Evolutionary conservation across 1,140 invertebrate species (phyloP).

Genomic region (Pectinophora gossypiella): DNA sequence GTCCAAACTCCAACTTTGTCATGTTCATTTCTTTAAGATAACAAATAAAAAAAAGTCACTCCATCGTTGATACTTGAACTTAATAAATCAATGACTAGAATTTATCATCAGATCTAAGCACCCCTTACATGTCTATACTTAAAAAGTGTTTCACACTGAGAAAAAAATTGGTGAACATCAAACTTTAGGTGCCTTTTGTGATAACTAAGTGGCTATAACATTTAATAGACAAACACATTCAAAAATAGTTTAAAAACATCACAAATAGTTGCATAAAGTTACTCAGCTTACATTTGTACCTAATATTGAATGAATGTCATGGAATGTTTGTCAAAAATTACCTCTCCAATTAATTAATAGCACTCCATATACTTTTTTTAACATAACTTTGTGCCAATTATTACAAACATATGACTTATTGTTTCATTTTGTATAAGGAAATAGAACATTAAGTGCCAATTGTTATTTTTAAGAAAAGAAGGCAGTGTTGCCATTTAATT

Average conservation of each 20-base stretch:
- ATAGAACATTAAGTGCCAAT: constrained; percentile 17
- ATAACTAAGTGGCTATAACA: background rate
- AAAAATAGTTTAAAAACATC: background rate
- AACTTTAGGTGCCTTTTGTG: background rate
- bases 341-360: no score
- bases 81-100: constrained; percentile 14
- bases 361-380: no score
- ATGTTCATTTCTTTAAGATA: background rate
- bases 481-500: no score
- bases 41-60: background rate
- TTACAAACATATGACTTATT: no score
- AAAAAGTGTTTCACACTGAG: constrained; percentile 17
- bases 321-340: no score
- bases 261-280: background rate
- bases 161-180: constrained; percentile 16
- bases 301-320: no score
- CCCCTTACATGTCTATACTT: constrained; percentile 7
- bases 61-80: background rate
- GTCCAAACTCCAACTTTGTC: background rate
- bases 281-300: no score
- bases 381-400: no score
- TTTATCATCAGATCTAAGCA: constrained; percentile 12
- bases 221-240: background rate
- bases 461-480: constrained; percentile 8
- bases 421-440: no score